Evolutionary conservation across 1,140 invertebrate genomes (phyloP), one percentile per base, ranked within the genome.

Genomic region (Dreissena rostriformis): DNA sequence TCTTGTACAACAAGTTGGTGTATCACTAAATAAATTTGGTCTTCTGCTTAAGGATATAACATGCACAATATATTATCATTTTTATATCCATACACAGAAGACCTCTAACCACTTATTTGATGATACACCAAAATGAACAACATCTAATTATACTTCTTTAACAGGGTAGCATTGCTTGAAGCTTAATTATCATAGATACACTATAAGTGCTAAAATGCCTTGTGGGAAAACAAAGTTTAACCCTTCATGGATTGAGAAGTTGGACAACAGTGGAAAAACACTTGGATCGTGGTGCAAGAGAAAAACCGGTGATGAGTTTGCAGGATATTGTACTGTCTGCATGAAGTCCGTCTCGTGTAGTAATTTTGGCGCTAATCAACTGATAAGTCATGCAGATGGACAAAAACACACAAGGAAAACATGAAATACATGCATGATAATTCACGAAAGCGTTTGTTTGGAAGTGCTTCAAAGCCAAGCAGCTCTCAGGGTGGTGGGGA

Each of bases 401-500:
- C 53, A 57, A 57, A 57, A 57, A n/a, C n/a, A 57, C 53, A 57
- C 53, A 57, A 57, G 53, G 53, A 57, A 57, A 57, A 19, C 12
- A 57, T 57, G 19, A 57, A 57, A 57, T 57, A 19, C 19, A 57
- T 12, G 19, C 53, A 14, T 12, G 53, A 57, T 19, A 57, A 19
- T 57, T 57, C 53, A 12, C 53, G 19, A n/a, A n/a, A n/a, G n/a
- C n/a, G n/a, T n/a, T n/a, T n/a, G n/a, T n/a, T n/a, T n/a, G n/a
- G n/a, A n/a, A n/a, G n/a, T n/a, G n/a, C n/a, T n/a, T 19, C 12
- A 57, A 12, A 57, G 19, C 53, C 53, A 57, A 57, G 53, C 53
- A 57, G 12, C 12, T 57, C 53, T 57, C 53, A 57, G 19, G 74
- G 74, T 61, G 53, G 53, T 57, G 53, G 53, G 19, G 75, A 78